Evolutionary conservation across 2,888 invertebrate species (phyloP), one percentile per base, ranked within the genome.

Genomic region (Lepidocyrtinus sp.): DNA sequence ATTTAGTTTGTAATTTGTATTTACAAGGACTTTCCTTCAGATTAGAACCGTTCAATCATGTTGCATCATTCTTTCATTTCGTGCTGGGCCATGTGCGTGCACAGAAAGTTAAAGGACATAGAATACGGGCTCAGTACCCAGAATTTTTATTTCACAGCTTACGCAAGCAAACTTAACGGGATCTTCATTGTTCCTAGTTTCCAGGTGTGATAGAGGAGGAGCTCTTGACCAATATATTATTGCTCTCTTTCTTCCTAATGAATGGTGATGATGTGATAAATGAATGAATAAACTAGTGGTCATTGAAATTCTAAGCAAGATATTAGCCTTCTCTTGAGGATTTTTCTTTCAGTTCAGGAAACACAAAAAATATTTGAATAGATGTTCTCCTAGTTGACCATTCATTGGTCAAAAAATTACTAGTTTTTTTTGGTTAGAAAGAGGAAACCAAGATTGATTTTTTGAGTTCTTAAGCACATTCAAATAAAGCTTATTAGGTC

Each of bases 181-280:
- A 70, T 46, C 62, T 7, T 12, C 12, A 9, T 27, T 22, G 62
- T 75, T 45, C 62, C 50, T 7, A 70, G 27, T 70, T 76, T 76
- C 76, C 76, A 76, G 76, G 76, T 76, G 76, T 76, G 70, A 76
- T 64, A 61, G 26, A 76, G 70, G 70, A 76, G 76, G 70, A 70
- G 70, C 70, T 69, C 76, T 76, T 76, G 76, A 76, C 76, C 76
- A 76, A 76, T 36, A 75, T 75, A 7, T 19, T 50, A 50, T 50
- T 50, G 50, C 50, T 50, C 25, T 59, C 36, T 22, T 65, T 65
- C 59, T n/a, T 61, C 19, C 15, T 55, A 62, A n/a, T 45, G 12
- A 25, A 46, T n/a, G n/a, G n/a, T n/a, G n/a, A n/a, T n/a, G n/a
- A n/a, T n/a, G n/a, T n/a, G n/a, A n/a, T n/a, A n/a, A n/a, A 72